These are phyloP conservation scores for Anticlea derivata DNA, from an alignment of 2,888 invertebrate species.

Conservation along the genomic window DNA sequence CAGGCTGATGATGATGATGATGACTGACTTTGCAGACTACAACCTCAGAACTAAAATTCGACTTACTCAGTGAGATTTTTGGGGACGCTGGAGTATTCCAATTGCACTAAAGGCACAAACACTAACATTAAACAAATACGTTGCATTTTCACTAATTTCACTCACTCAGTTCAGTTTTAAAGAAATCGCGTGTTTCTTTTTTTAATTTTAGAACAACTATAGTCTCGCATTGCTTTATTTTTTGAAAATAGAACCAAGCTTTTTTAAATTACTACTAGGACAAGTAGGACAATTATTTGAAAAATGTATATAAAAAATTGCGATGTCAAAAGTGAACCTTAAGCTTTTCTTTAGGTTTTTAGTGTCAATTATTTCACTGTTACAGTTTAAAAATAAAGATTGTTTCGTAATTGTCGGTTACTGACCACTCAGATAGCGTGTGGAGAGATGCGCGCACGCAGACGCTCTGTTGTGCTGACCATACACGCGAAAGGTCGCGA, in stretches of 20 bases:
- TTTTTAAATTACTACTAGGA: no score
- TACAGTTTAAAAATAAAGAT: not conserved
- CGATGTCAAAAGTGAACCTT: no score
- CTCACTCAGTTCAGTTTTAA: not conserved
- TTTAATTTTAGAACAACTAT: no score
- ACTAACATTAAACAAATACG: conserved; percentile 37
- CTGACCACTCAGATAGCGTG: conserved; percentile 8
- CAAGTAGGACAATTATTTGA: no score
- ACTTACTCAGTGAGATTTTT: conserved; percentile 24
- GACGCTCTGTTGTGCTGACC: conserved; percentile 41
- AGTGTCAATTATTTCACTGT: not conserved
- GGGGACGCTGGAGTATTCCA: conserved; percentile 24
- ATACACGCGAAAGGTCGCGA: conserved; percentile 43
- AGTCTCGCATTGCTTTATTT: not conserved
- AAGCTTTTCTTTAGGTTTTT: no score
- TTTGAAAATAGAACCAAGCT: no score
- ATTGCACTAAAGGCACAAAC: conserved; percentile 30
- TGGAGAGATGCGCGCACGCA: conserved; percentile 47
- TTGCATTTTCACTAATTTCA: conserved; percentile 34
- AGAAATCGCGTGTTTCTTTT: no score
- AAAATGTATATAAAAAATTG: no score
- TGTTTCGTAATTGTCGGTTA: conserved; percentile 5
- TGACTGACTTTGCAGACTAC: no score
- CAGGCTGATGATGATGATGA: no score
- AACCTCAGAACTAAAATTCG: not conserved